Base-by-base conservation (phyloP, 2,888 invertebrate genomes). In the Drosophila rellima region DNA sequence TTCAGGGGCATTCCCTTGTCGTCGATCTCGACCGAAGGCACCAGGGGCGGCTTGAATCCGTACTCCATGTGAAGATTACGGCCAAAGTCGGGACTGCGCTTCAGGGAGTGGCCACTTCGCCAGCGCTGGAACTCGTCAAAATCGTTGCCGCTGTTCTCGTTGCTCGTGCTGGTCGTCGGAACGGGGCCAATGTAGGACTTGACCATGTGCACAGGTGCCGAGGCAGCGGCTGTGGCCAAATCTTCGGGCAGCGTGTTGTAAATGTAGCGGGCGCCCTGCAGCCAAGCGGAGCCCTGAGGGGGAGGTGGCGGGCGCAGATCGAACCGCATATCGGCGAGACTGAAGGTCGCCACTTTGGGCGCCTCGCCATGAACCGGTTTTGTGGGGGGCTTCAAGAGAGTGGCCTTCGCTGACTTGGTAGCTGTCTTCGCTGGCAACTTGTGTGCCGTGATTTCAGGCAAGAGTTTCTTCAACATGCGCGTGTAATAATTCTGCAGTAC, bases 11-110 rank as follows among this genome's bases (percentile, higher is more conserved):
- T 92, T 1, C 96, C 96, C 72, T 96, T 94, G 72, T 96, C 95
- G 86, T 96, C 96, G 10, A 97, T 95, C 90, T 96, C 96, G 4
- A 96, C 93, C 0, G 97, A 97, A 0, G 97, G 97, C 69, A 96
- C 94, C 80, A 97, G 91, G 0, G 97, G 97, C 0, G 97, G 97
- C 83, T 95, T 96, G 79, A 97, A 97, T 0, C 96, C 95, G 80
- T 97, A 97, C 77, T 97, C 97, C 86, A 97, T 94, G 82, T 95
- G 95, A 0, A 96, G 93, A 72, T 94, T 95, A 62, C 95, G 93
- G 17, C 95, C 95, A 20, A 94, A 94, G 20, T 93, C 93, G 7
- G 92, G 91, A 56, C 94, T 93, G 57, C 94, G 92, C 26, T 93
- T 92, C 0, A 91, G 88, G 55, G 94, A 93, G 29, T 93, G 92